Base-by-base conservation (phyloP, 2,888 invertebrate genomes). In the Phortica okadai region DNA sequence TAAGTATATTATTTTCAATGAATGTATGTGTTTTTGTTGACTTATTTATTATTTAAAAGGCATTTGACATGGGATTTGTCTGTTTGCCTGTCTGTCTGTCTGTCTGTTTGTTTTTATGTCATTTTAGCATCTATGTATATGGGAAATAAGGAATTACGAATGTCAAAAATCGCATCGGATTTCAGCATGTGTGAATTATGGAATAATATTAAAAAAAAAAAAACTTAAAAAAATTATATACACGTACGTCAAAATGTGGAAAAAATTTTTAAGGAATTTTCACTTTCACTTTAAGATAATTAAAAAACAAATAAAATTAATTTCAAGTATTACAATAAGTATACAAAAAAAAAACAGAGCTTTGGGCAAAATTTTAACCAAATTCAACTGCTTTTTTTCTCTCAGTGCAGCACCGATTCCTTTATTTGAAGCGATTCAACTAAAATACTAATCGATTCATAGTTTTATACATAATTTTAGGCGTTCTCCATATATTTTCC, bases 201-300 rank as follows among this genome's bases (percentile, higher is more conserved):
- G 44, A 75, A 54, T 78, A 83, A 66, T 42, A 78, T 76, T 75
- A 79, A 81, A 59, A 72, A 79, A 77, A 74, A 74, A 76, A 74
- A 84, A 82, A 82, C 82, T 82, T 79, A 83, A 88, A 62, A 90
- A 90, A 90, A 90, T 91, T 91, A 91, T 90, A 90, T 90, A 90
- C 91, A 91, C 88, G 88, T 85, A 91, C 91, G 90, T 90, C 91
- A 89, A 86, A 83, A 82, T 81, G 80, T 84, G 69, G 76, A 76
- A 77, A 59, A 69, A 79, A 79, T 81, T 84, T 77, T 54, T 11
- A 54, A 76, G 75, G 75, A 62, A 76, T 73, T 80, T 62, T 50
- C 3, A 45, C 33, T 66, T 64, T 50, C 2, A 78, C 62, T 74
- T 78, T 67, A 11, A n/a, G 16, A 16, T 33, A 33, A 33, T 33